phyloP scores from a whole-genome alignment of 2,797 vertebrate genomes.

The Tokudaia tokunoshimensis region DNA sequence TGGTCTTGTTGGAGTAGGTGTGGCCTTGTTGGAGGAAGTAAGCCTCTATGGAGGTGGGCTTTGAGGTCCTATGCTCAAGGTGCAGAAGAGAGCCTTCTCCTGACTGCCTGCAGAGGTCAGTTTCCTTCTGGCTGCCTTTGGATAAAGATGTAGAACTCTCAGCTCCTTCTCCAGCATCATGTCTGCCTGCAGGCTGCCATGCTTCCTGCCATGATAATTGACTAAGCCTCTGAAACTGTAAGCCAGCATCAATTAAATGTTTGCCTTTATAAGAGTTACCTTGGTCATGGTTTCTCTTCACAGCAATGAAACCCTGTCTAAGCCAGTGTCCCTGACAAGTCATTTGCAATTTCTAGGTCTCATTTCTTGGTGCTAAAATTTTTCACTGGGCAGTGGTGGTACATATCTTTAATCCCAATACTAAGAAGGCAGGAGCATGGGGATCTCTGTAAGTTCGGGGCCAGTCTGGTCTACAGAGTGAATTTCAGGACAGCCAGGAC shows the following conservation, averaged over 20 bases:
- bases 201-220: neutral
- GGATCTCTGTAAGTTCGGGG: neutral
- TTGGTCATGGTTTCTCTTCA: neutral
- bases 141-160: too few species aligned
- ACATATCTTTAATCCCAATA: neutral
- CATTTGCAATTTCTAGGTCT: slow-evolving; percentile 5
- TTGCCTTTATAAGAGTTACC: neutral
- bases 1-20: too few species aligned
- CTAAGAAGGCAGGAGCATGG: neutral
- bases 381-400: neutral
- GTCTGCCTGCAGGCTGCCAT: too few species aligned
- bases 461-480: neutral
- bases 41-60: neutral
- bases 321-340: neutral
- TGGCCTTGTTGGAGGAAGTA: neutral
- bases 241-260: neutral
- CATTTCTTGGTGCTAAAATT: neutral
- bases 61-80: neutral
- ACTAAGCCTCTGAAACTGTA: neutral
- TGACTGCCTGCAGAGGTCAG: too few species aligned
- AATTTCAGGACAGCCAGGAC: neutral
- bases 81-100: neutral
- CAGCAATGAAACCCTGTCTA: neutral
- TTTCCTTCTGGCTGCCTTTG: too few species aligned
- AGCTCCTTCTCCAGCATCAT: too few species aligned